Evolutionary conservation across 2,797 vertebrate genomes (phyloP).

Genomic region (Dallia pectoralis): DNA sequence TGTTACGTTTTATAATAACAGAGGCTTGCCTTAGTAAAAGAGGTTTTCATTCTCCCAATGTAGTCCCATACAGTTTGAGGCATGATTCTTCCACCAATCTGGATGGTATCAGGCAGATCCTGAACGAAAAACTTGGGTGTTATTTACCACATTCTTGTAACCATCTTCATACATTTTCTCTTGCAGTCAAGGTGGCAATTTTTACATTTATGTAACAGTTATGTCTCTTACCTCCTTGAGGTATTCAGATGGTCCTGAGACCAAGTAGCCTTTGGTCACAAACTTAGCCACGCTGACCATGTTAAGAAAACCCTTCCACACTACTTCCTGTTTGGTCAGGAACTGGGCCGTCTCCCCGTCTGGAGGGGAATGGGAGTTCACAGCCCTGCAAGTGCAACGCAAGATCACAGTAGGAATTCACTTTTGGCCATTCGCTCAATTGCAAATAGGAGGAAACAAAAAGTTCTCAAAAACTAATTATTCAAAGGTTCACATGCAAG

Average conservation of each 20-base stretch:
- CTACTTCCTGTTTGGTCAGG: conserved; percentile 83
- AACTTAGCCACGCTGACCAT: conserved; percentile 97
- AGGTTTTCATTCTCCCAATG: conserved; percentile 92
- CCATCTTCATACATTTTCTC: background rate
- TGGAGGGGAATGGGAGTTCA: conserved; percentile 72
- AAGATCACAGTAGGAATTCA: conserved; percentile 13
- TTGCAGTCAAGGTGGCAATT: background rate
- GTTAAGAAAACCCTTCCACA: conserved; percentile 99
- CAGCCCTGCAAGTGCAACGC: conserved; percentile 67
- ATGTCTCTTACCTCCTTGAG: conserved; percentile 82
- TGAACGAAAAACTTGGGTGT: conserved; percentile 57
- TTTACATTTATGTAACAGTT: conserved; percentile 5
- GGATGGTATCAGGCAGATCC: conserved; percentile 96
- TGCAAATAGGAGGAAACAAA: background rate
- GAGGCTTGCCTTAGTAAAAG: conserved; percentile 87
- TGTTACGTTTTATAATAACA: background rate
- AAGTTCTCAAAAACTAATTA: background rate
- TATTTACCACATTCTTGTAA: background rate
- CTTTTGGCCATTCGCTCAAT: background rate
- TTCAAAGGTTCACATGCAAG: background rate
- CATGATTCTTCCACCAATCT: conserved; percentile 92
- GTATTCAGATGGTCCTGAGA: conserved; percentile 88
- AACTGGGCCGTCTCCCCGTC: conserved; percentile 84
- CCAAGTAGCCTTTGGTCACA: conserved; percentile 92
- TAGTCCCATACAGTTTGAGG: conserved; percentile 98